phyloP scores from a whole-genome alignment of 1,140 invertebrate species.

The Ceratosolen solmsi region DNA sequence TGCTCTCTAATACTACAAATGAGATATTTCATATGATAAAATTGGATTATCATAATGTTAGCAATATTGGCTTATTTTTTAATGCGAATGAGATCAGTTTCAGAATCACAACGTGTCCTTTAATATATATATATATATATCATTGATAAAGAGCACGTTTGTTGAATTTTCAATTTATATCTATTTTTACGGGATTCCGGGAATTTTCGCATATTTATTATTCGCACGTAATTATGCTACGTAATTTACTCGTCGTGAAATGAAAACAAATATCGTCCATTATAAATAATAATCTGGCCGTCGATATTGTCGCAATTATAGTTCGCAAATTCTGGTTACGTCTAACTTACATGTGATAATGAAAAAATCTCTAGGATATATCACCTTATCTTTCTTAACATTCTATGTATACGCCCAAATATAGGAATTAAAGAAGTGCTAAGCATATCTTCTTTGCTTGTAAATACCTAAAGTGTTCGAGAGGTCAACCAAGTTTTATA shows the following conservation, averaged over 20 bases:
- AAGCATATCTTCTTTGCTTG: not conserved
- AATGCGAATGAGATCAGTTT: no score
- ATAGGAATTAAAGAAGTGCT: not conserved
- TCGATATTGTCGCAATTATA: slow-evolving; percentile 27
- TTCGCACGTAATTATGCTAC: slow-evolving; percentile 7
- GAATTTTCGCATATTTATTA: not conserved
- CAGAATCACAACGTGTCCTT: no score
- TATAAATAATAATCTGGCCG: slow-evolving; percentile 30
- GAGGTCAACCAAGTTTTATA: slow-evolving; percentile 12
- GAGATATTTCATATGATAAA: no score
- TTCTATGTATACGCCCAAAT: slow-evolving; percentile 11
- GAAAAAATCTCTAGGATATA: slow-evolving; percentile 53
- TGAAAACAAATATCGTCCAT: slow-evolving; percentile 45
- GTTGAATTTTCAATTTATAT: no score
- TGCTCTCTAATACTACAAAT: no score
- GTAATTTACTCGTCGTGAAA: slow-evolving; percentile 36
- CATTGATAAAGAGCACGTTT: no score
- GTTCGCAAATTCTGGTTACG: slow-evolving; percentile 13
- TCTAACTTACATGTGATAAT: slow-evolving; percentile 33
- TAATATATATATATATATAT: no score
- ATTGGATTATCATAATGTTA: no score
- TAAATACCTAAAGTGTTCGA: slow-evolving; percentile 19
- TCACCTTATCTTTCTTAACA: slow-evolving; percentile 20
- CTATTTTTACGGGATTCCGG: no score
- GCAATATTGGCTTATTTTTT: no score